Evolutionary conservation across 2,888 invertebrate species (phyloP).

Genomic region (Cosmia pyralina): DNA sequence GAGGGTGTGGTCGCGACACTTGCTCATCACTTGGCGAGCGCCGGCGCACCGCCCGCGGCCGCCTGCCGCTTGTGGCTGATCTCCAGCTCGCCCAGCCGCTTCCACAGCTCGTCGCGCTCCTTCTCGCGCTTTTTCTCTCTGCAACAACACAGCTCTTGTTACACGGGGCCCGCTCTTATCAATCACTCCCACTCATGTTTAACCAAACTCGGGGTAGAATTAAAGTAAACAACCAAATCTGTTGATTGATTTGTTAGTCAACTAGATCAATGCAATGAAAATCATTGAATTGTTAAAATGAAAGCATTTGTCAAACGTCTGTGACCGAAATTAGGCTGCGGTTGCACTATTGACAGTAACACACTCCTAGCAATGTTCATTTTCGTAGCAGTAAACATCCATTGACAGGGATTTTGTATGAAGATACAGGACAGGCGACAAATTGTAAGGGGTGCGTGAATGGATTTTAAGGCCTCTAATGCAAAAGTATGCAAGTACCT

Average conservation of each 20-base stretch:
- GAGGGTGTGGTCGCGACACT: constrained; percentile 70
- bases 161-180: constrained; percentile 8
- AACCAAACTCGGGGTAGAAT: not conserved
- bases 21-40: constrained; percentile 89
- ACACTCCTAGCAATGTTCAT: not conserved
- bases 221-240: not conserved
- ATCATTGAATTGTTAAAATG: not conserved
- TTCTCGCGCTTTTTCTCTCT: constrained; percentile 98
- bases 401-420: not conserved
- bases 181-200: not conserved
- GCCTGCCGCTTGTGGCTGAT: constrained; percentile 91
- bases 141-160: constrained; percentile 62
- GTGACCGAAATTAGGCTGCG: not conserved
- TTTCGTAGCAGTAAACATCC: not conserved
- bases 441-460: not conserved
- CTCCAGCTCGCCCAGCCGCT: constrained; percentile 97
- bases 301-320: not conserved
- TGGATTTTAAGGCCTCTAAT: not conserved
- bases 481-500: not conserved
- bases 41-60: constrained; percentile 69
- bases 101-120: constrained; percentile 99
- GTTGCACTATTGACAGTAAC: not conserved
- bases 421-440: no score
- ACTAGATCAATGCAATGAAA: not conserved
- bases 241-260: not conserved